Evolutionary conservation across 1,140 invertebrate genomes (phyloP), one percentile per base, ranked within the genome.

Genomic region (Diachasmimorpha longicaudata): DNA sequence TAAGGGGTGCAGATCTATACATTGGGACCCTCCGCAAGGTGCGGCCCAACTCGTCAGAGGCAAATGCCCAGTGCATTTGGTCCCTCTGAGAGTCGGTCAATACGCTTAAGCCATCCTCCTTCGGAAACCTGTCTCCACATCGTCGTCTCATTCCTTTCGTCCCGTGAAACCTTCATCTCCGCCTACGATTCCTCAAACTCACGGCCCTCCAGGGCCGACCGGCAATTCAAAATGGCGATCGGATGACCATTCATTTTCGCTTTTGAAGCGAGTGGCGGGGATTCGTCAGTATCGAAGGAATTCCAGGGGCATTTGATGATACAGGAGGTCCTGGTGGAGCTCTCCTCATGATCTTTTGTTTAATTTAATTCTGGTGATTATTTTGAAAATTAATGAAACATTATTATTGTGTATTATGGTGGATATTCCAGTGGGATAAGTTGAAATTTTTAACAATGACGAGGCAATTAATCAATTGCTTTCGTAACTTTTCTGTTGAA

Each of bases 161-260:
- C 80, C 77, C 81, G 81, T 84, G 83, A 84, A 83, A 82, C 84
- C 85, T 83, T 84, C 84, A 88, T 87, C 86, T 87, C 86, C 86
- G 86, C 86, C 87, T 86, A 89, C 87, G 85, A 88, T 87, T 83
- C 86, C 86, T 87, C 86, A 86, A 87, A 87, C 85, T 84, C 85
- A 79, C 79, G 76, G 81, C 81, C 37, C 46, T 8, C 23, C n/a
- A 76, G 77, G 66, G 37, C 63, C 25, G 31, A 74, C 79, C 75
- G 80, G 82, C 82, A 87, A 87, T 89, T 83, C 86, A 89, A 89
- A 87, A 89, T 89, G 87, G 87, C 87, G 84, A 83, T 11, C 11
- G 4, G 39, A 13, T 42, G 39, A 10, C 78, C 72, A 67, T 74
- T 75, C 78, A 78, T 36, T 77, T 75, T 52, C 36, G 68, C 6